These are phyloP conservation scores for Anas flavirostris DNA, from an alignment of 2,797 vertebrate species.

Conservation along the genomic window DNA sequence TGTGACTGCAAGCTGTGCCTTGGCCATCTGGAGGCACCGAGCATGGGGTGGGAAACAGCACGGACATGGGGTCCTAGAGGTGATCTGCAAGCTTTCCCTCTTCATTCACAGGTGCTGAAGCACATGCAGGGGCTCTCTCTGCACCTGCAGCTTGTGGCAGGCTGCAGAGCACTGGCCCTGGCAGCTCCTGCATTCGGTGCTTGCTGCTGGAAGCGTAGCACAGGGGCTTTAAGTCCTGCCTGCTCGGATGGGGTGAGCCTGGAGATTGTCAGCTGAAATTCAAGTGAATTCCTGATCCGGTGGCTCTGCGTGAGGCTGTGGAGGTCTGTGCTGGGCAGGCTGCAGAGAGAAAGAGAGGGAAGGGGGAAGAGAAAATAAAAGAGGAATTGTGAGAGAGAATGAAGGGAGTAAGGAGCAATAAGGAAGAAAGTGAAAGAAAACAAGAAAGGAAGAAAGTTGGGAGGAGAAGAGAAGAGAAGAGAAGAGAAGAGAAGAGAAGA, in stretches of 20 bases:
- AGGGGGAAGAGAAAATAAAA: background rate
- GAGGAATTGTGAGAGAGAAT: background rate
- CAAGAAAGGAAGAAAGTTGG: background rate
- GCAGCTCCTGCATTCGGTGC: background rate
- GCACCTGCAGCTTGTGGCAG: background rate
- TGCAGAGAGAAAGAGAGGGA: background rate
- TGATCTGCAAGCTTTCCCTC: background rate
- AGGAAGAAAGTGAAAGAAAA: background rate
- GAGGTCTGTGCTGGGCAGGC: background rate
- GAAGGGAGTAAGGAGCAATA: background rate
- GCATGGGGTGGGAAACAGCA: fast-evolving
- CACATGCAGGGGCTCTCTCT: background rate
- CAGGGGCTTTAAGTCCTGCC: constrained; percentile 53
- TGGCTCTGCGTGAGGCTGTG: constrained; percentile 52
- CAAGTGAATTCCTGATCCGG: constrained; percentile 67
- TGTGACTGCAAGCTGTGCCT: background rate
- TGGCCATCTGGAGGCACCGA: background rate
- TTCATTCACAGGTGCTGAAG: background rate
- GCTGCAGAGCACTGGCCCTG: fast-evolving
- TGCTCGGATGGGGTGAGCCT: constrained; percentile 23
- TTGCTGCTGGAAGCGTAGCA: constrained; percentile 51
- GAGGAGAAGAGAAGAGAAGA: too few species aligned
- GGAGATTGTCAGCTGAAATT: constrained; percentile 64
- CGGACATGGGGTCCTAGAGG: fast-evolving
- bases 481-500: fast-evolving